Conservation (phyloP, 2,888 invertebrate species). For the Eucriotettix oculatus region DNA sequence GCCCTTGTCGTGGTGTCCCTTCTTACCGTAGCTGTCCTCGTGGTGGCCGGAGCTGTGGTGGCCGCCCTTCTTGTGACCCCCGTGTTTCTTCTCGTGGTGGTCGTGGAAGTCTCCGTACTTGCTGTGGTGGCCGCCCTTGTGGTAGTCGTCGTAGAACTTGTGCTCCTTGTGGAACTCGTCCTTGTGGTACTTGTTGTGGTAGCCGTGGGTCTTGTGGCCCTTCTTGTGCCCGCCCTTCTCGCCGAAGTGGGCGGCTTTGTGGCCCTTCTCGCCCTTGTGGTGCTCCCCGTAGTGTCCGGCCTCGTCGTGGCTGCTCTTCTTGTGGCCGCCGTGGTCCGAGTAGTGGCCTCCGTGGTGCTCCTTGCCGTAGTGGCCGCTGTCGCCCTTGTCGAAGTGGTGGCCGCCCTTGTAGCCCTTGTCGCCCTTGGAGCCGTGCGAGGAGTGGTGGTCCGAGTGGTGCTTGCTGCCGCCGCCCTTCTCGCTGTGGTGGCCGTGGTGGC, state of each 20-base stretch:
- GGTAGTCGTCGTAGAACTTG: slow-evolving; percentile 72
- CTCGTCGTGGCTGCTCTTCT: slow-evolving; percentile 44
- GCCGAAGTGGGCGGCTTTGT: slow-evolving; percentile 45
- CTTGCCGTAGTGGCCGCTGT: slow-evolving; percentile 61
- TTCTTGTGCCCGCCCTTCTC: slow-evolving; percentile 63
- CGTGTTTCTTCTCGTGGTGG: slow-evolving; percentile 66
- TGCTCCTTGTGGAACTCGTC: slow-evolving; percentile 78
- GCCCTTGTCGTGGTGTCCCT: slow-evolving; percentile 65
- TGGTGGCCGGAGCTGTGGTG: slow-evolving; percentile 61
- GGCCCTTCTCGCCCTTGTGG: slow-evolving; percentile 47
- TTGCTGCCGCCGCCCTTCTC: slow-evolving; percentile 40
- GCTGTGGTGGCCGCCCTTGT: slow-evolving; percentile 64
- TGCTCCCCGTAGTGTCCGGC: slow-evolving; percentile 47
- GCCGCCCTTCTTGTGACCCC: slow-evolving; percentile 66
- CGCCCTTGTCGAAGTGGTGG: slow-evolving; percentile 63
- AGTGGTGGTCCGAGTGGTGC: slow-evolving; percentile 18
- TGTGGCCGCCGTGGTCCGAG: slow-evolving; percentile 42
- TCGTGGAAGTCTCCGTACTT: slow-evolving; percentile 60
- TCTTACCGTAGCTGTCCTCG: slow-evolving; percentile 62
- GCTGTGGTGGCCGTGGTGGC: slow-evolving; percentile 50
- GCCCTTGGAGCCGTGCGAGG: slow-evolving; percentile 49
- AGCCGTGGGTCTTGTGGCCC: slow-evolving; percentile 72
- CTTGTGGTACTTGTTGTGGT: slow-evolving; percentile 68
- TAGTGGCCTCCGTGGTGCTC: slow-evolving; percentile 44
- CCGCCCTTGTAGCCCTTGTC: slow-evolving; percentile 62